A percentile compares a stretch with the other conserved stretches of the same genome.
Evolutionary conservation across 2,888 invertebrate species (phyloP).

Genomic region (Girardia tigrina): DNA sequence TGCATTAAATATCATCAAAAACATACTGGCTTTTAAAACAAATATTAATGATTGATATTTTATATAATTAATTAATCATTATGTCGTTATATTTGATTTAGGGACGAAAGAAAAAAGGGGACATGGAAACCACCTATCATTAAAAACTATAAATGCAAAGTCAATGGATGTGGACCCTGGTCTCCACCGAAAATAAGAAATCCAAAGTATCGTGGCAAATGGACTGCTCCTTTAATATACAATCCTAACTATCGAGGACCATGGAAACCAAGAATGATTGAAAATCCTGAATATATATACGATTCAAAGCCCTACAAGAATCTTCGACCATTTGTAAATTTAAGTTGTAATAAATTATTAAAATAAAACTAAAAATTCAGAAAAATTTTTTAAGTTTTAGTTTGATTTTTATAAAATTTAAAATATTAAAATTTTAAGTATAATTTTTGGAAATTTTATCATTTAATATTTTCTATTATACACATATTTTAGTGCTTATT

Average conservation of each 20-base stretch:
- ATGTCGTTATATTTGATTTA: slow-evolving; percentile 40
- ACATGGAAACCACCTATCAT: slow-evolving; percentile 88
- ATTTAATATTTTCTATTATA: no score
- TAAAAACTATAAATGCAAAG: slow-evolving; percentile 41
- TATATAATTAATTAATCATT: no score
- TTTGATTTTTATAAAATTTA: no score
- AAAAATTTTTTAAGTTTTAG: no score
- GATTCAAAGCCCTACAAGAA: slow-evolving; percentile 62
- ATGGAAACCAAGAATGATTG: slow-evolving; percentile 60
- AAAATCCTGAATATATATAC: slow-evolving; percentile 80
- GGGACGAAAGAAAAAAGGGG: slow-evolving; percentile 92
- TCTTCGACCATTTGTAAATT: background rate
- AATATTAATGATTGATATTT: no score
- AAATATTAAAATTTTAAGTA: no score
- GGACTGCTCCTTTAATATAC: slow-evolving; percentile 60
- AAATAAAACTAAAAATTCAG: background rate
- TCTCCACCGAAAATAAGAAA: slow-evolving; percentile 68
- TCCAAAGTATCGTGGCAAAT: slow-evolving; percentile 85
- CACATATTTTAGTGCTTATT: no score
- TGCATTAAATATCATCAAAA: no score
- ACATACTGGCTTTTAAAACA: no score
- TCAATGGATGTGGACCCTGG: slow-evolving; percentile 78
- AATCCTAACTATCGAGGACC: slow-evolving; percentile 54
- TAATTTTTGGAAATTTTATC: no score
- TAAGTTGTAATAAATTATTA: background rate